Evolutionary conservation across 2,113 vertebrate species (phyloP).

Genomic region (Phalacrocorax pelagicus): DNA sequence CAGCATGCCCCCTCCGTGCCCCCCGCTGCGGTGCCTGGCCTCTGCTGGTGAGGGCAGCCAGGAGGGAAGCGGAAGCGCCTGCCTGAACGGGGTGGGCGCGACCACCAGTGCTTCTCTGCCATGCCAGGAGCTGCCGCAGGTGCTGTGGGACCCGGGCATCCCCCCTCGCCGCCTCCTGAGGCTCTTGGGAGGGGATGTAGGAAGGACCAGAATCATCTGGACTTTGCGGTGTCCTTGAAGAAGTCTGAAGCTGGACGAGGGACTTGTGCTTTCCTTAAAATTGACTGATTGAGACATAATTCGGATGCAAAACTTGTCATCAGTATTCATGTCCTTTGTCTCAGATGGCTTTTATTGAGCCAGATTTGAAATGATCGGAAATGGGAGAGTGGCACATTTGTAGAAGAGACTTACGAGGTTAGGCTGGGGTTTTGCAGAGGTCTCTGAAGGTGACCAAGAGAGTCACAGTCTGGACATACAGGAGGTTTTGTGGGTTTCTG

Average conservation of each 20-base stretch:
- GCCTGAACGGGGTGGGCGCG: accelerated
- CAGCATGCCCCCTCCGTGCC: too few relatives aligned
- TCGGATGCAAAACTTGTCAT: conserved; percentile 42
- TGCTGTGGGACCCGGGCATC: background rate
- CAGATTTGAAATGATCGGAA: background rate
- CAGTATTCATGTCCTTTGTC: conserved; percentile 5
- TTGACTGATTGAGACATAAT: background rate
- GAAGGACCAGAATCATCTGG: background rate
- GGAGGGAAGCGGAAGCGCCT: background rate
- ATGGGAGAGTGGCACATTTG: background rate
- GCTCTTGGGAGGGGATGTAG: background rate
- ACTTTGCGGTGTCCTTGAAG: background rate
- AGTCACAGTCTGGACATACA: background rate
- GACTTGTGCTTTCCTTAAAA: background rate
- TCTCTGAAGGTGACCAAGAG: background rate
- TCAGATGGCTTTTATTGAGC: conserved; percentile 19
- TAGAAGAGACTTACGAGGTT: background rate
- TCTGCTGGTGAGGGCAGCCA: accelerated
- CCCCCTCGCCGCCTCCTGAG: accelerated
- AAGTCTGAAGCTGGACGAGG: background rate
- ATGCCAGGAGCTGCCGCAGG: background rate
- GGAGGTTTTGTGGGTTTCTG: background rate
- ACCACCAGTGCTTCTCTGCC: accelerated
- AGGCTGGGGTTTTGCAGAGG: background rate
- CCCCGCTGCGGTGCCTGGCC: accelerated